Evolutionary conservation across 2,888 invertebrate species (phyloP).

Genomic region (Troides helena): DNA sequence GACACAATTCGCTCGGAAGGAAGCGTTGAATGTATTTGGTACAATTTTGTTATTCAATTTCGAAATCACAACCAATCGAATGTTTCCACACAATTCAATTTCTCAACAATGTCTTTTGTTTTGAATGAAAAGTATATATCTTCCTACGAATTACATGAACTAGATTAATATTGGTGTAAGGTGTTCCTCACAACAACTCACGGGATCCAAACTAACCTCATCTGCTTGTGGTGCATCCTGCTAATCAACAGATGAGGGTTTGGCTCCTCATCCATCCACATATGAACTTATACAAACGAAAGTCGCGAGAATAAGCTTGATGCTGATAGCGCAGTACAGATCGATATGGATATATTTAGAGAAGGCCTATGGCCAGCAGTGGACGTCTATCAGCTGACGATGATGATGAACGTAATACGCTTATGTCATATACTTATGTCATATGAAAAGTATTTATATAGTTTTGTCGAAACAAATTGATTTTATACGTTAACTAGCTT

Average conservation of each 20-base stretch:
- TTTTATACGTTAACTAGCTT: no score
- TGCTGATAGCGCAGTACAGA: no score
- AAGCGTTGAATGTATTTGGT: background rate
- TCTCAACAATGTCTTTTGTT: background rate
- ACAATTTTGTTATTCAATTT: background rate
- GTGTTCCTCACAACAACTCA: no score
- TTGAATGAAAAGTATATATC: background rate
- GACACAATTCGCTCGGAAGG: background rate
- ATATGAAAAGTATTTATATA: background rate
- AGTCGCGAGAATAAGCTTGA: no score
- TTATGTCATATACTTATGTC: background rate
- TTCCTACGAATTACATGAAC: background rate
- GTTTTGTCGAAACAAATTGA: background rate
- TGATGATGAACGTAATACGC: no score
- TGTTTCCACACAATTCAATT: background rate
- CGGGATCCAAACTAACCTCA: no score
- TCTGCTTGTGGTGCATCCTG: no score
- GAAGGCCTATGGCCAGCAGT: no score
- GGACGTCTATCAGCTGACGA: no score
- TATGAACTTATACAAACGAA: background rate
- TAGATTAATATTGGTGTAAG: no score
- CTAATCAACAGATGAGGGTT: no score
- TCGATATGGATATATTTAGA: no score
- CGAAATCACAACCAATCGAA: slow-evolving; percentile 1
- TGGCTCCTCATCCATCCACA: background rate